Conservation (phyloP, 2,888 invertebrate species). For the Watsonalla binaria region DNA sequence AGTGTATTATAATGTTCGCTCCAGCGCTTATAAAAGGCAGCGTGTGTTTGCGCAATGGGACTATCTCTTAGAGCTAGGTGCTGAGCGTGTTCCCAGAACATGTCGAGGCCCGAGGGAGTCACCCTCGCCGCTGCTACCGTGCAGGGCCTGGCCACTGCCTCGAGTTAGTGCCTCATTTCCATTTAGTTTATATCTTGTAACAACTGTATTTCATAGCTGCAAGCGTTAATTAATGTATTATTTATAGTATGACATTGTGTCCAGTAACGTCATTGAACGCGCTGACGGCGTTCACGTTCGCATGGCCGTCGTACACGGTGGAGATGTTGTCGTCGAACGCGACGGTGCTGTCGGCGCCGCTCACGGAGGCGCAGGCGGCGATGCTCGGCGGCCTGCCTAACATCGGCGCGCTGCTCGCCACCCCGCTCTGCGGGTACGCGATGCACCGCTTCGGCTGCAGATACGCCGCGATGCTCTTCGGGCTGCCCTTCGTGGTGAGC, state of each 20-base stretch:
- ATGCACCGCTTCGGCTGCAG: not conserved
- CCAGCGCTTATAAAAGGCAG: no score
- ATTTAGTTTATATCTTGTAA: not conserved
- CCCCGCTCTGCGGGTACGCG: constrained; percentile 6
- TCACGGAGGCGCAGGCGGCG: constrained; percentile 6
- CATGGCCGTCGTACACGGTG: constrained; percentile 1
- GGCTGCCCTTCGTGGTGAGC: not conserved
- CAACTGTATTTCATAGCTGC: not conserved
- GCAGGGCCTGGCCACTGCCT: constrained; percentile 1
- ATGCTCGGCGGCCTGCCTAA: constrained; percentile 7
- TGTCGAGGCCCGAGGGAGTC: not conserved
- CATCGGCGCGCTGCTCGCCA: constrained; percentile 15
- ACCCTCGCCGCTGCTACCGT: not conserved
- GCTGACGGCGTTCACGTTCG: constrained; percentile 1
- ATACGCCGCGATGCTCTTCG: not conserved
- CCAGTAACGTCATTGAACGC: not conserved
- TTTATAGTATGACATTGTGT: not conserved
- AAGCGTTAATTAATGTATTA: not conserved
- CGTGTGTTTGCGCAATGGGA: no score
- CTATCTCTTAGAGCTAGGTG: no score
- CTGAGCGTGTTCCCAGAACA: not conserved
- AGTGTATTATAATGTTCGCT: no score
- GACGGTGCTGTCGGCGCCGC: constrained; percentile 1
- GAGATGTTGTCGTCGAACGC: not conserved
- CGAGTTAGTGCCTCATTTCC: not conserved